Evolutionary conservation across 1,140 invertebrate genomes (phyloP), one percentile per base, ranked within the genome.

Genomic region (Plectrocnemia conspersa): DNA sequence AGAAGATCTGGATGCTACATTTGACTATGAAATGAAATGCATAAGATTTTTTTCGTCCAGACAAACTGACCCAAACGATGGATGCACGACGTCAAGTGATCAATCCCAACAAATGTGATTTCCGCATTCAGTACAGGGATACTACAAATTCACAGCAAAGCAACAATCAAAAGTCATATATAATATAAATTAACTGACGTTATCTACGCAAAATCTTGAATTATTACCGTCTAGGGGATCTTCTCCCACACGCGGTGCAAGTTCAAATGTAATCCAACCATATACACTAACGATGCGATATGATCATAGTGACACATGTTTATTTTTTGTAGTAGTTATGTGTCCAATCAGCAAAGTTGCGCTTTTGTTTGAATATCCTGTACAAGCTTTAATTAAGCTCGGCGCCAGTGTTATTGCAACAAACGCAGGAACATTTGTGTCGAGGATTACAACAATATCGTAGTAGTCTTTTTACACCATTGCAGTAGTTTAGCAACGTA

Each of bases 11-110:
- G 58, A 59, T 59, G 58, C 33, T 59, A 52, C 48, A 60, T 60
- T 60, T 60, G 49, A 60, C 52, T 60, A 52, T 46, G 27, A 60
- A 60, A 60, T 60, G 35, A 54, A 53, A 60, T 60, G 58, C 58
- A 60, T 56, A 47, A 45, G 58, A 60, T 38, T 53, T 52, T 54
- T 52, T 46, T 47, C 33, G 54, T 40, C 58, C 47, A 60, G 58
- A 60, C 58, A 33, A 46, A 52, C 40, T 50, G 52, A 56, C 54
- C 58, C 45, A 56, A n/a, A 52, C 54, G 46, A 60, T 56, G 52
- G 56, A 60, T 56, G 54, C 54, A 60, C 40, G 54, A 40, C 46
- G 58, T 48, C 45, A 53, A 36, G 56, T 35, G 44, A 60, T 60
- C 58, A 48, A 60, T 60, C 58, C 25, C 11, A 25, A 40, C 41